phyloP scores from a whole-genome alignment of 2,888 invertebrate genomes.

The Campaea margaritaria region DNA sequence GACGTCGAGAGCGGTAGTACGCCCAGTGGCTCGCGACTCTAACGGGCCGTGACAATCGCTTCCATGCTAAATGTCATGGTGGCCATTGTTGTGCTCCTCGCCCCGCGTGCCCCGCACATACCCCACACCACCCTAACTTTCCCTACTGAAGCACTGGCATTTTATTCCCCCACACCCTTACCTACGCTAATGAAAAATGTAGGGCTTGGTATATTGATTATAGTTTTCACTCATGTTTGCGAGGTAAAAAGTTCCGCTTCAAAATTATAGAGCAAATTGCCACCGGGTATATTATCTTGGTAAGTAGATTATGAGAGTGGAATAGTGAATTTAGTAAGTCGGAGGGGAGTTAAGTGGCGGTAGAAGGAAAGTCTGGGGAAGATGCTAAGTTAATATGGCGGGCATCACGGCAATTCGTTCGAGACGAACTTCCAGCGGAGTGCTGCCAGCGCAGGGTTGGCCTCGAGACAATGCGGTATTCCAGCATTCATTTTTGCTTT shows the following conservation, averaged over 20 bases:
- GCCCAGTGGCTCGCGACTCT: constrained; percentile 72
- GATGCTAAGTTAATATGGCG: constrained; percentile 81
- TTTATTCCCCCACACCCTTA: constrained; percentile 70
- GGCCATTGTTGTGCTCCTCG: constrained; percentile 76
- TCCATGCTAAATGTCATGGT: constrained; percentile 85
- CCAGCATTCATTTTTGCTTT: constrained; percentile 21
- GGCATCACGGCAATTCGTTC: constrained; percentile 83
- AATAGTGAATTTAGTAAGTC: constrained; percentile 60
- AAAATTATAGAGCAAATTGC: constrained; percentile 34
- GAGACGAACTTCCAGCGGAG: constrained; percentile 77
- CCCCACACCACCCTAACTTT: constrained; percentile 59
- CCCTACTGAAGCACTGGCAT: constrained; percentile 73
- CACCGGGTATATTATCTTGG: constrained; percentile 49
- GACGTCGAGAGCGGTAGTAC: constrained; percentile 69
- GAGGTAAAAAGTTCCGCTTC: constrained; percentile 28
- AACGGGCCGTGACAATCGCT: constrained; percentile 83
- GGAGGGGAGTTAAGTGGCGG: constrained; percentile 45
- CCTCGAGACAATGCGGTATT: constrained; percentile 44
- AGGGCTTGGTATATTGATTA: constrained; percentile 66
- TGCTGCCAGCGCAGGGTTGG: constrained; percentile 69
- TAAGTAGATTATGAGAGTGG: constrained; percentile 48
- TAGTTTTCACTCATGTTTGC: constrained; percentile 39
- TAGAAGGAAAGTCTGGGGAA: constrained; percentile 53
- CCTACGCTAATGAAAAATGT: constrained; percentile 72
- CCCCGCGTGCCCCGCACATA: constrained; percentile 52